Evolutionary conservation across 1,140 invertebrate species (phyloP), one percentile per base, ranked within the genome.

Genomic region (Carcinoscorpius rotundicauda): DNA sequence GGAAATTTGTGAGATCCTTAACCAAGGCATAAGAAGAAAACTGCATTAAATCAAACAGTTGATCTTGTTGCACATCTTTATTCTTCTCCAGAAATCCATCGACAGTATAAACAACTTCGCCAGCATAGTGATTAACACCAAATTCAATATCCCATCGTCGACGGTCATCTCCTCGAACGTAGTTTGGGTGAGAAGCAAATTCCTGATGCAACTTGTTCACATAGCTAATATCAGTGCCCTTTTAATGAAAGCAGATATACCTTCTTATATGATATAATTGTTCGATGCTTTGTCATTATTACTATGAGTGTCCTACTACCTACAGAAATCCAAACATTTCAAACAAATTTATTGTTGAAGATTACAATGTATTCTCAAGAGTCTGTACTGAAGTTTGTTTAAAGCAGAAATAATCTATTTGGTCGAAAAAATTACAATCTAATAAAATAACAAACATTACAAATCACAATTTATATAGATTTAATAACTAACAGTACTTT

Each of bases 21-120:
- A 97, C 87, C 76, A 95, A 95, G 48, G 86, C 82, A 74, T 94
- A 93, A 3, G 82, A 84, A 59, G 92, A 94, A 51, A 87, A 80
- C 10, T 87, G 88, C 81, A 97, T 86, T 69, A 93, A 86, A 75
- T 97, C 91, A 73, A 97, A 95, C 72, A 97, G 88, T 1, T 93
- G 90, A 73, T 97, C 93, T 75, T 97, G 93, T 74, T 95, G 92
- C 0, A 91, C 89, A 73, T 96, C 91, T 8, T 91, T 80, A 76
- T 99, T 99, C 78, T 99, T 99, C 74, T 98, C 94, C 0, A 99
- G 87, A 79, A 99, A 99, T 8, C 95, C 95, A 65, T 88, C 84
- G 4, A 92, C 87, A 50, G 84, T 84, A 78, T 99, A 99, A 6
- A 87, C 88, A 4, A 99, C 96, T 66, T 85, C 84, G 48, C 95